These are phyloP conservation scores for Bambusicola thoracicus DNA, from an alignment of 2,113 vertebrate species.

Conservation along the genomic window DNA sequence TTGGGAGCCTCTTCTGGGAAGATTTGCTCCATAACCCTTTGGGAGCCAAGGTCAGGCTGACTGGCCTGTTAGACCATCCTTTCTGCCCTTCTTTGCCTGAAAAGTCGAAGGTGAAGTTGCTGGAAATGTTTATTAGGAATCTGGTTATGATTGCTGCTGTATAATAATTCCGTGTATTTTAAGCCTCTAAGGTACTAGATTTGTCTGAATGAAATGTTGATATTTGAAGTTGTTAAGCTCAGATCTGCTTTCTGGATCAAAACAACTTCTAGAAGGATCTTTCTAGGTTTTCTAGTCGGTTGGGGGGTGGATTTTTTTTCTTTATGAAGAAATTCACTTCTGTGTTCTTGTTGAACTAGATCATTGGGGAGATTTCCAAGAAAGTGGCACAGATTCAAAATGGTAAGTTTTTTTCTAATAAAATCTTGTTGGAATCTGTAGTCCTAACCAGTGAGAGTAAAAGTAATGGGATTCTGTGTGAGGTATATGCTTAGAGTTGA, in stretches of 20 bases:
- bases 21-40: neutral
- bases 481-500: neutral
- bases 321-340: neutral
- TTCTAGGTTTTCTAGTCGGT: neutral
- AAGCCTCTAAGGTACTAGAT: neutral
- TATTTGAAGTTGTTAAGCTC: neutral
- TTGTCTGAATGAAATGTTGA: neutral
- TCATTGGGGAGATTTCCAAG: constrained; percentile 98
- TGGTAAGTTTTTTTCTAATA: constrained; percentile 79
- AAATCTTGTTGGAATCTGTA: neutral
- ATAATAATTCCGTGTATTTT: neutral
- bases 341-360: constrained; percentile 77
- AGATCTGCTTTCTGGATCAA: neutral
- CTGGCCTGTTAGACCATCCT: neutral
- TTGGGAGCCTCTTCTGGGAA: neutral
- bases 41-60: neutral
- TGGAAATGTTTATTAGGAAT: neutral
- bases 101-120: neutral
- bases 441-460: neutral
- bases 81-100: neutral
- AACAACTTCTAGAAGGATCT: neutral
- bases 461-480: neutral
- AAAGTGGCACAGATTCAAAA: constrained; percentile 99
- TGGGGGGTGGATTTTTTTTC: neutral
- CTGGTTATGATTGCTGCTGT: neutral